Evolutionary conservation across 2,113 vertebrate species (phyloP).

Genomic region (Sprattus sprattus): DNA sequence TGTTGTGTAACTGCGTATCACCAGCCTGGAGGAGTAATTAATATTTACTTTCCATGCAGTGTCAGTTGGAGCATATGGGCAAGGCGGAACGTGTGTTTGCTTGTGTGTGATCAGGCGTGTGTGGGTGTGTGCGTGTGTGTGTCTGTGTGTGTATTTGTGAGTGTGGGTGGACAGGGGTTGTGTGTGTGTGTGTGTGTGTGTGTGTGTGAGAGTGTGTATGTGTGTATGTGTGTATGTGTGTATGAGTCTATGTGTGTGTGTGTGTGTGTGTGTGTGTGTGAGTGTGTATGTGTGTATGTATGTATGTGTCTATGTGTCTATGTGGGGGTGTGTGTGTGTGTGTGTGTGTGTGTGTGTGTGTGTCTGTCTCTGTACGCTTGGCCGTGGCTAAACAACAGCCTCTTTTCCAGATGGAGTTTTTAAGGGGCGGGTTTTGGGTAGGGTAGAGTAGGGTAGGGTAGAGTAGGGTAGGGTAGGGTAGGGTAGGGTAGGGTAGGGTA

Average conservation of each 20-base stretch:
- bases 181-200: too few relatives aligned
- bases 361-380: neutral
- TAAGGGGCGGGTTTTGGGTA: neutral
- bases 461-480: too few relatives aligned
- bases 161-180: too few relatives aligned
- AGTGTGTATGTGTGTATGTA: neutral
- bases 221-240: too few relatives aligned
- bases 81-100: neutral
- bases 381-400: neutral
- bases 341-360: neutral
- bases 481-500: neutral
- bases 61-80: neutral
- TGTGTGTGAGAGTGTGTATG: too few relatives aligned
- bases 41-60: neutral
- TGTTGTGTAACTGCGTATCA: neutral
- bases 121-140: neutral
- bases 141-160: too few relatives aligned
- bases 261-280: too few relatives aligned
- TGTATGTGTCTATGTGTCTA: neutral
- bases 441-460: neutral
- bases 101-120: neutral
- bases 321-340: neutral
- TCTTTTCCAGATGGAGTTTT: neutral
- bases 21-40: neutral
- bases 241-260: too few relatives aligned